Base-by-base conservation (phyloP, 2,113 vertebrate species). In the Macrotis lagotis region DNA sequence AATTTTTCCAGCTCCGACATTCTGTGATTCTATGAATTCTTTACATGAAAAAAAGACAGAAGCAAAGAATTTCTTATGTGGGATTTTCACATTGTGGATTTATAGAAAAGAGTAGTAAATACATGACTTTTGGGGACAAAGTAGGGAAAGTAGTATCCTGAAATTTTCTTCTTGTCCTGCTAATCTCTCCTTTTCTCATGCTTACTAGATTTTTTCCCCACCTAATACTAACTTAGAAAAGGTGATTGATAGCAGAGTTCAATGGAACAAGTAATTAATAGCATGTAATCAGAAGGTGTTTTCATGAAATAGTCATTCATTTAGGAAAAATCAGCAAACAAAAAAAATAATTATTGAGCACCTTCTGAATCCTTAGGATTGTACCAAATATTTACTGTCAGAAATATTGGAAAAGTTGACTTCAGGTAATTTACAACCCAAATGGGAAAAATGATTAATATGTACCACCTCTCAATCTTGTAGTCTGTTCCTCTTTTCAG, bases 321-420 rank as follows among this genome's bases (percentile, higher is more conserved):
- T 74, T 66, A 50, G 93, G 66, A 19, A 91, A 48, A 50, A 26
- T 92, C 55, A 51, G 26, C 51, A 25, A 47, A 51, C 74, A 49
- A 91, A 22, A 50, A 50, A 47, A 50, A 24, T 74, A 11, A 9
- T 92, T 49, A 5, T 50, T 2, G 14, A 74, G 3, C 66, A 74
- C 7, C 37, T 66, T 66, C 31, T 74, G 37, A 19, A 74, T 74
- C 5, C 37, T 0, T 74, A 74, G 66, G 12, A 14, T 74, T 74
- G 16, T 74, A 74, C 37, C 37, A 74, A 74, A 19, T 74, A n/a
- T 1, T 74, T 74, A 74, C 14, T 74, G 66, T n/a, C 37, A 74
- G 66, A 5, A 74, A 74, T 22, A 31, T 59, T 59, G 91, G 74
- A 96, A 91, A 22, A 95, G 88, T 90, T 90, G 49, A 88, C 95